Conservation (phyloP, 1,140 invertebrate species). For the Reticulitermes speratus region DNA sequence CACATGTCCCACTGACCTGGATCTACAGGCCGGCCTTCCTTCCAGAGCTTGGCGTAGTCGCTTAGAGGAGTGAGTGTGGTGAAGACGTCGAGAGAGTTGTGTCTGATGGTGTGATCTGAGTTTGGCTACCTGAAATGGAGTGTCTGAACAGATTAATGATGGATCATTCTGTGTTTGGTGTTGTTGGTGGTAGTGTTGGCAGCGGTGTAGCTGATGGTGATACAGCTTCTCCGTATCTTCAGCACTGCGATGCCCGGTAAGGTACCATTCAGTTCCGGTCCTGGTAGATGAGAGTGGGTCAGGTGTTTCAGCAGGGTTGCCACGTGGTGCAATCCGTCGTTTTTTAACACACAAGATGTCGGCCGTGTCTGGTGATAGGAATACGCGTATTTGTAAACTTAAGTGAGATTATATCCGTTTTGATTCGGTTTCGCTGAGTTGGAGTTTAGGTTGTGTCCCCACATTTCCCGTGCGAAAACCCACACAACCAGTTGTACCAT, state of each 20-base stretch:
- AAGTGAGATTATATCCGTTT: too few relatives aligned
- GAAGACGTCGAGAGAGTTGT: not conserved
- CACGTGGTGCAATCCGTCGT: not conserved
- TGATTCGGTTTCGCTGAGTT: too few relatives aligned
- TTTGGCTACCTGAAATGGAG: not conserved
- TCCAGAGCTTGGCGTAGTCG: not conserved
- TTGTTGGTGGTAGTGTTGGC: not conserved
- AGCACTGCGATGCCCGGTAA: not conserved
- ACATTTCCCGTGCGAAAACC: too few relatives aligned
- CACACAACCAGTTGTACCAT: too few relatives aligned
- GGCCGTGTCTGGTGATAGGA: too few relatives aligned
- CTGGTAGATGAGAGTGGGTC: not conserved
- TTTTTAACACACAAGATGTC: not conserved
- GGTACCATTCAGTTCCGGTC: not conserved
- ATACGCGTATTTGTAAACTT: too few relatives aligned
- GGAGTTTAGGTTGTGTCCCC: too few relatives aligned
- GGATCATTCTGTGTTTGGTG: not conserved
- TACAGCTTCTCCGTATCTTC: not conserved
- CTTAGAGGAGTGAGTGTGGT: not conserved
- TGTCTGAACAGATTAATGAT: slow-evolving; percentile 1
- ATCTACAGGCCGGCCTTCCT: not conserved
- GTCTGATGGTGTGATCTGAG: not conserved
- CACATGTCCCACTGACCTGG: slow-evolving; percentile 11
- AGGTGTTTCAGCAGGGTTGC: not conserved
- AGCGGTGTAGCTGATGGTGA: not conserved